phyloP scores from a whole-genome alignment of 2,113 vertebrate species.

The Etheostoma cragini region DNA sequence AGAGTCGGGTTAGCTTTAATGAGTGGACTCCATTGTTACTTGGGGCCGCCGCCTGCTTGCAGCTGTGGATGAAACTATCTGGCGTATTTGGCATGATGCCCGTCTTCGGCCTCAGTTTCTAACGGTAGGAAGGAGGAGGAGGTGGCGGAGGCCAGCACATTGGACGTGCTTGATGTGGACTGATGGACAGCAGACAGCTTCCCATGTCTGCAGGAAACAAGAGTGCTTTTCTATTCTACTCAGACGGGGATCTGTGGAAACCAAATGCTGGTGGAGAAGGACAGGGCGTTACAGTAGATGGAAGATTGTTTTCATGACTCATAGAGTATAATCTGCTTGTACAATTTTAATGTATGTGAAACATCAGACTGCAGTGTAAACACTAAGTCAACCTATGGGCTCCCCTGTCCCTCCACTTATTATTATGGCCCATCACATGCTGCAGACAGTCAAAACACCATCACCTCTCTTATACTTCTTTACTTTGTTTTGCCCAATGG shows the following conservation, averaged over 20 bases:
- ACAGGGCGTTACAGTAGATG: slow-evolving; percentile 18
- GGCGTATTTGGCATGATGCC: slow-evolving; percentile 75
- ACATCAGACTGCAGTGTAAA: slow-evolving; percentile 64
- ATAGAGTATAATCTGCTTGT: slow-evolving; percentile 30
- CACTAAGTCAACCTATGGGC: slow-evolving; percentile 40
- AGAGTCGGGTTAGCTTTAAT: slow-evolving; percentile 71
- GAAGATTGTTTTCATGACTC: slow-evolving; percentile 38
- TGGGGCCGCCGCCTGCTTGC: slow-evolving; percentile 73
- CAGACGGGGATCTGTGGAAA: slow-evolving; percentile 60
- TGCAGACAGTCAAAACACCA: slow-evolving; percentile 74
- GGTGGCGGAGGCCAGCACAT: slow-evolving; percentile 37
- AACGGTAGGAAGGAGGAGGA: slow-evolving; percentile 52
- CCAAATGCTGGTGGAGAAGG: slow-evolving; percentile 39
- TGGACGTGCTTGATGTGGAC: slow-evolving; percentile 73
- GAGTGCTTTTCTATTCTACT: slow-evolving; percentile 57
- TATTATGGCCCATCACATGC: slow-evolving; percentile 56
- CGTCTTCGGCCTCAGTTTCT: slow-evolving; percentile 61
- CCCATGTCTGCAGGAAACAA: slow-evolving; percentile 57
- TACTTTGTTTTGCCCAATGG: not conserved
- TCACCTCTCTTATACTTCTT: slow-evolving; percentile 32
- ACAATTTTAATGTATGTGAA: slow-evolving; percentile 48
- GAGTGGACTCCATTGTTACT: slow-evolving; percentile 82
- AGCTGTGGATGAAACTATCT: slow-evolving; percentile 84
- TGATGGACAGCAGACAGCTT: slow-evolving; percentile 77
- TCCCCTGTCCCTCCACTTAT: slow-evolving; percentile 30